phyloP scores from a whole-genome alignment of 2,888 invertebrate species.

The Anoplius nigerrimus region DNA sequence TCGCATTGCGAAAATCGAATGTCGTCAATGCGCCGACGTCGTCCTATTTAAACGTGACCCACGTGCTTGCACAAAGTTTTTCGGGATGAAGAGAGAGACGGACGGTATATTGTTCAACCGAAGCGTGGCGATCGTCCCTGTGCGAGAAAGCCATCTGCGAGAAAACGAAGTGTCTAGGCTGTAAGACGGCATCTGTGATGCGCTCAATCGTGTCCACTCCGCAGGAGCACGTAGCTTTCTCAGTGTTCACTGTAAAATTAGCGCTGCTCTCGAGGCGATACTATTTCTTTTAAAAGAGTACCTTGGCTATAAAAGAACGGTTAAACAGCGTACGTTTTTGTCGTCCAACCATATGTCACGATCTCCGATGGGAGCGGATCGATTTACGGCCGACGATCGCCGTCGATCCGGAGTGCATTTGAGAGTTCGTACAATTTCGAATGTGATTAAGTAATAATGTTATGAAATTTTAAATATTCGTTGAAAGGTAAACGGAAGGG shows the following conservation, averaged over 20 bases:
- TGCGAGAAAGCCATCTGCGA: background rate
- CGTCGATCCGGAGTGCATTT: background rate
- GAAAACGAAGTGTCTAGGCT: background rate
- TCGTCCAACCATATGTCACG: background rate
- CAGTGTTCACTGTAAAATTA: constrained; percentile 52
- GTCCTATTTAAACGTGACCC: background rate
- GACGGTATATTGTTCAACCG: background rate
- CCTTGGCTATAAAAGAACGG: background rate
- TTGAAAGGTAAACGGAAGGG: background rate
- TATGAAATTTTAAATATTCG: background rate
- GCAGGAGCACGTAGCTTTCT: constrained; percentile 50
- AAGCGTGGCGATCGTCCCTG: background rate
- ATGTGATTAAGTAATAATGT: constrained; percentile 1
- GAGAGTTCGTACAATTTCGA: background rate
- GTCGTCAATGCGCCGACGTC: constrained; percentile 4
- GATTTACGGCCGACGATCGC: background rate
- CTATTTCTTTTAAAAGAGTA: constrained; percentile 3
- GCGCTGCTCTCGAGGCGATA: background rate
- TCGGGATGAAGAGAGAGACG: background rate
- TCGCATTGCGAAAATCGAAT: background rate
- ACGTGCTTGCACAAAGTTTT: constrained; percentile 6
- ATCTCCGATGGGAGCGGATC: background rate
- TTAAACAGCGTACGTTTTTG: background rate
- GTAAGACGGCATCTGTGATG: background rate
- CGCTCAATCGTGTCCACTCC: background rate